A percentile compares a stretch with the other conserved stretches of the same genome.
These are phyloP conservation scores for Megalops atlanticus DNA, from an alignment of 2,113 vertebrate species.

Conservation along the genomic window DNA sequence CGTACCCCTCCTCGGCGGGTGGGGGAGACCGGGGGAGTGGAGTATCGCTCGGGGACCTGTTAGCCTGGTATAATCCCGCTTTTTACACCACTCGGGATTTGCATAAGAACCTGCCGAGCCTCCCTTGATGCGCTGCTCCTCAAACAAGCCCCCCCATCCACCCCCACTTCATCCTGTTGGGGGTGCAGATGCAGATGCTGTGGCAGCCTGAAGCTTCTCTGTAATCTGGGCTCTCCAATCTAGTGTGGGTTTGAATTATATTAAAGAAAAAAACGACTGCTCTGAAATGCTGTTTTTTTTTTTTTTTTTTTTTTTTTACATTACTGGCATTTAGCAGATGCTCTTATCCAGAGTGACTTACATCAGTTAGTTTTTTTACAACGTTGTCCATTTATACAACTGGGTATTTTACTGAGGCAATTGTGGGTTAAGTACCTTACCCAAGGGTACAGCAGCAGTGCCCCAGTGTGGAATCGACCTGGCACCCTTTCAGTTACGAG, in stretches of 20 bases:
- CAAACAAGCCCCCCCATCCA: constrained; percentile 41
- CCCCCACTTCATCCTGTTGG: background rate
- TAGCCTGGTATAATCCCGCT: constrained; percentile 62
- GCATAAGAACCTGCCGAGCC: constrained; percentile 54
- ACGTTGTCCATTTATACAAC: too few relatives aligned
- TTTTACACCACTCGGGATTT: constrained; percentile 61
- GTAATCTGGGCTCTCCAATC: background rate
- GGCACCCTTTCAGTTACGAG: too few relatives aligned
- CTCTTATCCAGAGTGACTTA: too few relatives aligned
- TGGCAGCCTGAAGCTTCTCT: background rate
- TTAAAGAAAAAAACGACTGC: background rate
- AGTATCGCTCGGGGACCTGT: constrained; percentile 60
- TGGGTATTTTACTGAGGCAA: too few relatives aligned
- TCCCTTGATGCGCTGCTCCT: constrained; percentile 63
- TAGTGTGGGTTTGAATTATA: background rate
- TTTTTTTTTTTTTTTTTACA: too few relatives aligned
- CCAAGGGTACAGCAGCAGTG: too few relatives aligned
- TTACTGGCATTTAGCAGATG: too few relatives aligned
- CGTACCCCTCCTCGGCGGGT: constrained; percentile 48
- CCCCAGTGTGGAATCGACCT: too few relatives aligned
- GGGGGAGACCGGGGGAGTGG: constrained; percentile 58
- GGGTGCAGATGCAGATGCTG: background rate
- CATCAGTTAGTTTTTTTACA: too few relatives aligned
- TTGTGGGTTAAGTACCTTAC: too few relatives aligned
- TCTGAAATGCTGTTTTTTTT: too few relatives aligned